Conservation (phyloP, 1,140 invertebrate genomes). For the Drosophila prosaltans region DNA sequence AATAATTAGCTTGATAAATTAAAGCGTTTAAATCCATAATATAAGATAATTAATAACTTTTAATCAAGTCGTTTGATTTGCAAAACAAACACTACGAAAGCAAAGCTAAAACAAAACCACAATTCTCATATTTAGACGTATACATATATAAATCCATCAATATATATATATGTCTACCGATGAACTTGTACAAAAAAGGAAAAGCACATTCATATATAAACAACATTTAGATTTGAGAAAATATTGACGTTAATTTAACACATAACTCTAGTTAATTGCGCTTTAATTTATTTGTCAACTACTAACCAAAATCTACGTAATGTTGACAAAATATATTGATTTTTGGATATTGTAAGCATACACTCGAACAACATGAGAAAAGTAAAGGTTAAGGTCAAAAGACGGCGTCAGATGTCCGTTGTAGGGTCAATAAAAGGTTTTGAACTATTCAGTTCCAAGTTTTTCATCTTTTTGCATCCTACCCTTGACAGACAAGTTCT, state of each 20-base stretch:
- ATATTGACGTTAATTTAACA: constrained; percentile 22
- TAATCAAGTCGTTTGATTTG: constrained; percentile 55
- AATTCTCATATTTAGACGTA: constrained; percentile 15
- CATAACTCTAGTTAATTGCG: neutral
- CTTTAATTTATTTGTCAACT: constrained; percentile 21
- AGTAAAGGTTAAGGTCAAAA: constrained; percentile 49
- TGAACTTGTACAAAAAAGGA: neutral
- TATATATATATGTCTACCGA: neutral
- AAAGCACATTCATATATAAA: neutral
- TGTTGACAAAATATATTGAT: constrained; percentile 36
- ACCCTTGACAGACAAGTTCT: constrained; percentile 2
- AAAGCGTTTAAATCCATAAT: constrained; percentile 9
- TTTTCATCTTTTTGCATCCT: neutral
- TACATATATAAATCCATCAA: neutral
- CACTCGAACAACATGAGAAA: constrained; percentile 28
- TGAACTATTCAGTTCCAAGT: constrained; percentile 13
- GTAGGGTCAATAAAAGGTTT: constrained; percentile 18
- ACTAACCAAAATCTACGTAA: constrained; percentile 17
- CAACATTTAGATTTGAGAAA: neutral
- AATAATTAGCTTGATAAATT: no score
- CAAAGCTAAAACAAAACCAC: constrained; percentile 29
- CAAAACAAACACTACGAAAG: constrained; percentile 42
- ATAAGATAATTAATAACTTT: constrained; percentile 53
- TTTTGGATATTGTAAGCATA: neutral
- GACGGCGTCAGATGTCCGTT: neutral